Evolutionary conservation across 2,888 invertebrate species (phyloP).

Genomic region (Melanophora roralis): DNA sequence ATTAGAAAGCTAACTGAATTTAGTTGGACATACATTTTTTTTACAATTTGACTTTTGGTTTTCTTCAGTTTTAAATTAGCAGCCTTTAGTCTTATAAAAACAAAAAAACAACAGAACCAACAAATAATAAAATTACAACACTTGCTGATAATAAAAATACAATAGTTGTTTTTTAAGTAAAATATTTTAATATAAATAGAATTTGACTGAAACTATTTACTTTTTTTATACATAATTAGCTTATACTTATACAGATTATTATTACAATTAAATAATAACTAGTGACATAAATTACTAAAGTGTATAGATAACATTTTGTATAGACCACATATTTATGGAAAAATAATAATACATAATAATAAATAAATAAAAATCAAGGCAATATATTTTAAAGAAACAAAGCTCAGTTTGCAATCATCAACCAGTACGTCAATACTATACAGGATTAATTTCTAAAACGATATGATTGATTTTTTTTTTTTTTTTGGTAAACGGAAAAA

Average conservation of each 20-base stretch:
- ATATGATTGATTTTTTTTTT: slow-evolving; percentile 44
- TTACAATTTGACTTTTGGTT: too few relatives aligned
- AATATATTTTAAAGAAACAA: background rate
- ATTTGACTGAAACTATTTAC: slow-evolving; percentile 38
- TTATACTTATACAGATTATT: slow-evolving; percentile 6
- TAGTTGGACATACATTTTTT: too few relatives aligned
- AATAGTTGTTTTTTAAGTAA: slow-evolving; percentile 29
- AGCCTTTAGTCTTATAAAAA: too few relatives aligned
- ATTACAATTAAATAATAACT: slow-evolving; percentile 23
- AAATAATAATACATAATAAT: slow-evolving; percentile 1
- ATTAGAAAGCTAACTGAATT: too few relatives aligned
- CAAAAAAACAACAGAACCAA: too few relatives aligned
- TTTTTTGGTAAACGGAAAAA: background rate
- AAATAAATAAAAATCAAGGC: background rate
- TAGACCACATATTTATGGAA: slow-evolving; percentile 6
- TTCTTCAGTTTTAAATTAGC: too few relatives aligned
- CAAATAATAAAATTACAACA: too few relatives aligned
- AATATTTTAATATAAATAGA: slow-evolving; percentile 30
- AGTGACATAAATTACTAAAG: slow-evolving; percentile 38
- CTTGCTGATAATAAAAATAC: too few relatives aligned
- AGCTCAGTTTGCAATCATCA: slow-evolving; percentile 6
- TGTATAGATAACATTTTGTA: slow-evolving; percentile 27
- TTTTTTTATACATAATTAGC: slow-evolving; percentile 32
- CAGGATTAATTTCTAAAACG: slow-evolving; percentile 10
- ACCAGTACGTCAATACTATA: slow-evolving; percentile 26